These are phyloP conservation scores for Notoglanidium macrostoma DNA, from an alignment of 2,797 vertebrate species.

Conservation along the genomic window DNA sequence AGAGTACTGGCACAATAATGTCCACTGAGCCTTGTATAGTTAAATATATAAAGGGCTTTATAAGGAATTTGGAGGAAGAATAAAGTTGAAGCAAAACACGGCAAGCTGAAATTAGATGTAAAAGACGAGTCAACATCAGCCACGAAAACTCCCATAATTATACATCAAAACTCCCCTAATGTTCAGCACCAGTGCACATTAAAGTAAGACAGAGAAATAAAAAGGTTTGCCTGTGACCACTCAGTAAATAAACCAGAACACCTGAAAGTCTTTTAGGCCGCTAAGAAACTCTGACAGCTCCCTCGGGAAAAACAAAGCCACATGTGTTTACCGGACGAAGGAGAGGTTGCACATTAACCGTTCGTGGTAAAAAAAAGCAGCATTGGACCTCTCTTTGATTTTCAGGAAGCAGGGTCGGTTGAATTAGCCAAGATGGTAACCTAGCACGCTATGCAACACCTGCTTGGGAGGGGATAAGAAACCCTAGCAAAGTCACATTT, in stretches of 20 bases:
- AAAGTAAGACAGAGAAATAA: slow-evolving; percentile 37
- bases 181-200: slow-evolving; percentile 46
- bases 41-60: neutral
- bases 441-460: slow-evolving; percentile 72
- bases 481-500: slow-evolving; percentile 76
- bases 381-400: slow-evolving; percentile 68
- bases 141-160: slow-evolving; percentile 33
- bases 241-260: slow-evolving; percentile 65
- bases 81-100: neutral
- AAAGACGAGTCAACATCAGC: slow-evolving; percentile 10
- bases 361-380: slow-evolving; percentile 61
- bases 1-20: neutral
- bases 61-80: neutral
- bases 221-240: slow-evolving; percentile 58
- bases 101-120: neutral
- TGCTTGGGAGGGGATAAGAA: slow-evolving; percentile 64
- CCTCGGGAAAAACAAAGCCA: slow-evolving; percentile 58
- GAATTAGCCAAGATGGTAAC: slow-evolving; percentile 64
- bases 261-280: slow-evolving; percentile 60
- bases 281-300: slow-evolving; percentile 62
- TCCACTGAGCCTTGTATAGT: neutral
- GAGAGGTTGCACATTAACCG: slow-evolving; percentile 64
- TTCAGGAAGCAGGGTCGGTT: slow-evolving; percentile 63
- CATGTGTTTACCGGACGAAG: slow-evolving; percentile 61
- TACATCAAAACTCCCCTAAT: slow-evolving; percentile 36